Percentiles rank a stretch among this genome's conserved stretches.
Evolutionary conservation across 2,113 vertebrate genomes (phyloP).

Genomic region (Ctenodactylus gundi): DNA sequence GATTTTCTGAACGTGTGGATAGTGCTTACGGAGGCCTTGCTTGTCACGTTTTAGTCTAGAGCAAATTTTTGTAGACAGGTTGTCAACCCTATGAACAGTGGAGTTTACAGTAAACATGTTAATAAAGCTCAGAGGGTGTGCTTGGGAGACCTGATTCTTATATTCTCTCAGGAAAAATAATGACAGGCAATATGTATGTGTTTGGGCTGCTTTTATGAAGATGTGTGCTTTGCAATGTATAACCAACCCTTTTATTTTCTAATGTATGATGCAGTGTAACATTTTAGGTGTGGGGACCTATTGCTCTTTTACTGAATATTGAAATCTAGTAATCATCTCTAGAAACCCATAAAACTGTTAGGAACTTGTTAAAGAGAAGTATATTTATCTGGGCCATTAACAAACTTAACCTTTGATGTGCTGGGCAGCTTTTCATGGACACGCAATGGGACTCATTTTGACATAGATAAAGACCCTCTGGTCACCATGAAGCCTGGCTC

Average conservation of each 20-base stretch:
- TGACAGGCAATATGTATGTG: conserved; percentile 46
- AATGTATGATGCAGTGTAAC: conserved; percentile 8
- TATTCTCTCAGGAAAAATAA: conserved; percentile 52
- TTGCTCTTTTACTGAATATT: conserved; percentile 2
- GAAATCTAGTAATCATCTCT: conserved; percentile 26
- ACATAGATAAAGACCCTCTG: conserved; percentile 90
- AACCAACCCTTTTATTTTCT: not conserved
- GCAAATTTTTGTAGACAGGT: conserved; percentile 72
- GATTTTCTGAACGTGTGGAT: conserved; percentile 43
- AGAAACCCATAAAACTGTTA: not conserved
- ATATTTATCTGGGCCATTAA: conserved; percentile 40
- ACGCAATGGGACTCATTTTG: conserved; percentile 95
- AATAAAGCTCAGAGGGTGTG: conserved; percentile 68
- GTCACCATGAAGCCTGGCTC: conserved; percentile 92
- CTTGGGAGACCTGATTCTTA: not conserved
- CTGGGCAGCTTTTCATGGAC: conserved; percentile 95
- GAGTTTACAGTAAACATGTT: conserved; percentile 79
- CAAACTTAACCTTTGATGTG: conserved; percentile 40
- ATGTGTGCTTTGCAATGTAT: not conserved
- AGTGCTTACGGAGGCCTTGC: conserved; percentile 47
- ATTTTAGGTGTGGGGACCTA: not conserved
- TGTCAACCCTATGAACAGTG: conserved; percentile 68
- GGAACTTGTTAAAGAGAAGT: not conserved
- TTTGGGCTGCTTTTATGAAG: conserved; percentile 14
- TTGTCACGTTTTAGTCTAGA: conserved; percentile 76